Conservation (phyloP, 2,888 invertebrate genomes). For the Dyspetes luteomarginatus region DNA sequence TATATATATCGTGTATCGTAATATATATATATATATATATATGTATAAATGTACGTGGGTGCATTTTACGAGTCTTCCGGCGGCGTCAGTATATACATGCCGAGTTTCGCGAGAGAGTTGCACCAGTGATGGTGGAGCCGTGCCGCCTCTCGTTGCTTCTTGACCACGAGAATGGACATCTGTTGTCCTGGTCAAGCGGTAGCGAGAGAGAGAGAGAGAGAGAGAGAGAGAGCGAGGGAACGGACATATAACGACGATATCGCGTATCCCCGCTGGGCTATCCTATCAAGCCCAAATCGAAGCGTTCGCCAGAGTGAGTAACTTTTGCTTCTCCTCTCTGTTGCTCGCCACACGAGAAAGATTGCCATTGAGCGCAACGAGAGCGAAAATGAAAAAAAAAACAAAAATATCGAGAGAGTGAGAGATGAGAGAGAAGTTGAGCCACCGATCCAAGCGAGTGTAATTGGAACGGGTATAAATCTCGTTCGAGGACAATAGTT, state of each 20-base stretch:
- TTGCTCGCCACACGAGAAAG: constrained; percentile 24
- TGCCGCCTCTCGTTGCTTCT: constrained; percentile 19
- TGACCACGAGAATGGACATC: constrained; percentile 67
- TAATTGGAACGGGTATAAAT: constrained; percentile 82
- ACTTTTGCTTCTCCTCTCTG: constrained; percentile 14
- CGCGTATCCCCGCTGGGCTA: constrained; percentile 60
- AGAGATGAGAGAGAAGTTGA: constrained; percentile 18
- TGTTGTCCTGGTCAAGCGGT: constrained; percentile 69
- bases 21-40: background rate
- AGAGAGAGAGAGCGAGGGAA: constrained; percentile 40
- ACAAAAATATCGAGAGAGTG: background rate
- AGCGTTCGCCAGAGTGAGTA: constrained; percentile 38
- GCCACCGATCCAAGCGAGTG: constrained; percentile 64
- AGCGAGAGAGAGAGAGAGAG: constrained; percentile 42
- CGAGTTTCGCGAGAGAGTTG: constrained; percentile 46
- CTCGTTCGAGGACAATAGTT: constrained; percentile 81
- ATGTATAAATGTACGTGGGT: constrained; percentile 68
- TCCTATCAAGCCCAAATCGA: constrained; percentile 63
- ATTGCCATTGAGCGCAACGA: constrained; percentile 29
- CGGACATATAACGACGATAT: constrained; percentile 58
- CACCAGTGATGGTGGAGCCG: constrained; percentile 24
- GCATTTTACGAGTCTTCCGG: constrained; percentile 73
- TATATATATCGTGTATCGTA: background rate
- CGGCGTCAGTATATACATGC: constrained; percentile 30
- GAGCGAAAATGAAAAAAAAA: constrained; percentile 20